These are phyloP conservation scores for Acrossocheilus wenchowensis DNA, from an alignment of 2,797 vertebrate species.

Conservation along the genomic window DNA sequence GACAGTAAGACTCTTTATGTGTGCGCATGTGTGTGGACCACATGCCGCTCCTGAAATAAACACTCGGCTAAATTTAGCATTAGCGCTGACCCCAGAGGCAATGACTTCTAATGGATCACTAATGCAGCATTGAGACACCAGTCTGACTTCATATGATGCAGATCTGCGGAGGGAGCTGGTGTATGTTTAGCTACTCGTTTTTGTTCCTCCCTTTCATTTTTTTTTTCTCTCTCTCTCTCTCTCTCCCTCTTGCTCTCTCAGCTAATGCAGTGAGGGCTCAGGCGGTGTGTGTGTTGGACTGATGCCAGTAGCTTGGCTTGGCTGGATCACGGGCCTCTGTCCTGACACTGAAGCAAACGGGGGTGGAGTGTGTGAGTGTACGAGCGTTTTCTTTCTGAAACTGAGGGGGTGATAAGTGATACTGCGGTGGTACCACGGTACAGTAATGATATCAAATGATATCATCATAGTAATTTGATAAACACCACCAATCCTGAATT, in stretches of 20 bases:
- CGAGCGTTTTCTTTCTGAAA: background rate
- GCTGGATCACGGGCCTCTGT: slow-evolving; percentile 6
- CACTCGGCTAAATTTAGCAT: slow-evolving; percentile 65
- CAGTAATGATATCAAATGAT: background rate
- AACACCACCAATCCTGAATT: background rate
- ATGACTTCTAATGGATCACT: slow-evolving; percentile 59
- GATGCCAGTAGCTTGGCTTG: slow-evolving; percentile 16
- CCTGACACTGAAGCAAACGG: background rate
- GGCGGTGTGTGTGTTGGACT: slow-evolving; percentile 48
- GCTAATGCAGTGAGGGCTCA: slow-evolving; percentile 17
- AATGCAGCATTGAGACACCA: slow-evolving; percentile 51
- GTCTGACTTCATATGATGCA: slow-evolving; percentile 34
- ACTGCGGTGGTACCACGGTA: background rate
- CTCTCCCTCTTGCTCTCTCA: background rate
- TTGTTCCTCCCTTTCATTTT: background rate
- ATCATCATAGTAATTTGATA: background rate
- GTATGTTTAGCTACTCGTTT: background rate
- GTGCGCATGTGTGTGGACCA: slow-evolving; percentile 39
- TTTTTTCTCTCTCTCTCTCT: background rate
- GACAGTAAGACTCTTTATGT: slow-evolving; percentile 49
- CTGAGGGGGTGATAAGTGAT: background rate
- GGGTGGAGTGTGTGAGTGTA: slow-evolving; percentile 1
- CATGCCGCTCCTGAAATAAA: slow-evolving; percentile 66
- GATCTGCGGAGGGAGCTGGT: slow-evolving; percentile 37
- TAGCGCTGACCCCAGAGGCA: slow-evolving; percentile 56